Evolutionary conservation across 2,113 vertebrate species (phyloP), one percentile per base, ranked within the genome.

Genomic region (Gavia stellata): DNA sequence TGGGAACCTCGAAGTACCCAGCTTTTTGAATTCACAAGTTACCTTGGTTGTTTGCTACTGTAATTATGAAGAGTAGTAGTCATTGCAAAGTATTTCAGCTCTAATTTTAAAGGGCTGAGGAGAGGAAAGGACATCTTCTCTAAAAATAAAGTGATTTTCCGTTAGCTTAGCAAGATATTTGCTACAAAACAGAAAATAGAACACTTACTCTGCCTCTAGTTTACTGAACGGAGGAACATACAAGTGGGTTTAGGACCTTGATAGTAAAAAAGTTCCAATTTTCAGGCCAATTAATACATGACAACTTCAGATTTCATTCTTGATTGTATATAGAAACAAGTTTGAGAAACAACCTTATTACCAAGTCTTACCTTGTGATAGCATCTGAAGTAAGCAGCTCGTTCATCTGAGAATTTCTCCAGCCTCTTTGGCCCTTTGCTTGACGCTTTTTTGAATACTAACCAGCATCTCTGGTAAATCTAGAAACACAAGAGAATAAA

Each of bases 391-490:
- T 98, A 98, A 3, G 98, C 98, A 42, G 98, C 98, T 52, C 98
- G 98, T 33, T 99, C 98, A 88, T 99, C 98, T 8, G 98, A 98
- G 97, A 98, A 99, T 68, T 98, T 99, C 96, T 99, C 98, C 95
- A 99, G 97, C 88, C 98, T 97, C 91, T 98, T 98, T 26, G 98
- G 98, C 53, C 98, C 98, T 96, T 98, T 98, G 96, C 98, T 98
- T 23, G 98, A 99, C 55, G 98, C 98, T 36, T 98, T 99, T 97
- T 98, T 99, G 97, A 99, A 98, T 38, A 99, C 98, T 26, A 99
- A 70, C 98, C 98, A 99, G 90, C 98, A 99, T 84, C 98, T 98
- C 45, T 98, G 98, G 97, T 99, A 99, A 96, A 99, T 98, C 98
- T 99, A 94, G 66, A 93, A 97, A 68, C 71, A 97, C 89, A 98